Base-by-base conservation (phyloP, 1,140 invertebrate species). In the Drosophila paulistorum region DNA sequence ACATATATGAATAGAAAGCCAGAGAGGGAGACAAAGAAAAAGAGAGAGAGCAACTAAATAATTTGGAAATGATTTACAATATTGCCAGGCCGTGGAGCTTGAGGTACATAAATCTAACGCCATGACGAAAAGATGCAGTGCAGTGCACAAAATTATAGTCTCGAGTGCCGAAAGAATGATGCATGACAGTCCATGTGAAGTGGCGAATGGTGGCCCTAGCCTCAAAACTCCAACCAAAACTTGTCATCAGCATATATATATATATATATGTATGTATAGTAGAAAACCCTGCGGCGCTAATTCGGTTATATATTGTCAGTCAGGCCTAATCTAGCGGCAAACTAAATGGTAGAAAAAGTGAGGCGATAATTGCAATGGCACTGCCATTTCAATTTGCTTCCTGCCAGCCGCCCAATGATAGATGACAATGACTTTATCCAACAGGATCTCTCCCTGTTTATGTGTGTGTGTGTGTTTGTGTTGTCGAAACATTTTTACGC, bases 51-150 rank as follows among this genome's bases (percentile, higher is more conserved):
- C 80, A 81, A 87, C 84, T 89, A 87, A 87, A 87, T 87, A 87
- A 87, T 87, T 87, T 87, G 74, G 80, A 87, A 87, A 89, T 87
- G 84, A 87, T 87, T 87, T 87, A 87, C 84, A 89, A 89, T 87
- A 89, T 71, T 74, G 80, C 84, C 76, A 39, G 65, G 71, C 51
- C 61, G 39, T 39, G 59, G 39, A 39, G 61, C 59, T 65, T 66
- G 65, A 68, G 62, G 74, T 78, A 71, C 84, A 87, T 87, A 87
- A 87, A 87, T 87, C 84, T 87, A 87, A 77, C 81, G 79, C 55
- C 85, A 87, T 87, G 84, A 89, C 80, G 84, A 87, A 81, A 87
- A 89, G 84, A 89, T 87, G 84, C 84, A 89, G 69, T 85, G 73
- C 79, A 82, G 71, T 55, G 37, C 45, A 51, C 45, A 70, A 85